Base-by-base conservation (phyloP, 2,113 vertebrate species). In the Piprites chloris region DNA sequence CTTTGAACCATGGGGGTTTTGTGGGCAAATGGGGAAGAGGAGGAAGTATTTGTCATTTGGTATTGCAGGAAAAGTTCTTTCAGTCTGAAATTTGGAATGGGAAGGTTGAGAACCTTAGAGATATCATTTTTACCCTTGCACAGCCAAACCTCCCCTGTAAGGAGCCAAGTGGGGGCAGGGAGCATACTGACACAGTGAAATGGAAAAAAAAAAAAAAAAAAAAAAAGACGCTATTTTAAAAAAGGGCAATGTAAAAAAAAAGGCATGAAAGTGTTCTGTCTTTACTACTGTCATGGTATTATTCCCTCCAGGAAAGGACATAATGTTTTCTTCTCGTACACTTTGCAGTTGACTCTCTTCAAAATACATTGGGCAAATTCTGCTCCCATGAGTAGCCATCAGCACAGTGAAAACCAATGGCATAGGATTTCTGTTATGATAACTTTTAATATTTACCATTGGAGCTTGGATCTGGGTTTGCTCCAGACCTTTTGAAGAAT, bases 131-230 rank as follows among this genome's bases (percentile, higher is more conserved):
- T 47, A 69, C 5, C 20, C 0, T 0, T 28, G 5, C 30, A 27
- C 2, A 5, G 46, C 15, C 46, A 66, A 73, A 37, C 12, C 3
- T 66, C 1, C 1, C 16, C 12, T 41, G 28, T 37, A 41, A 17
- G 55, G 17, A 62, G 22, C 15, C 21, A 41, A 0, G 0, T 30
- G 2, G 22, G 9, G 33, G 5, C 19, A 44, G 35, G 14, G 28
- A 62, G 23, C 14, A 26, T 1, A 73, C 18, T 58, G 37, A 66
- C 32, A 32, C 13, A 61, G 4, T 27, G 21, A 79, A 62, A 83
- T n/a, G 3, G 7, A 41, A 21, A 33, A 73, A 74, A 10, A 1
- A 42, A 42, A 11, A 53, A 47, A 65, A n/a, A 49, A 6, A 8
- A 66, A 16, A 39, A n/a, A n/a, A n/a, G n/a, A n/a, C n/a, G n/a